Evolutionary conservation across 2,113 vertebrate species (phyloP).

Genomic region (Lophius piscatorius): DNA sequence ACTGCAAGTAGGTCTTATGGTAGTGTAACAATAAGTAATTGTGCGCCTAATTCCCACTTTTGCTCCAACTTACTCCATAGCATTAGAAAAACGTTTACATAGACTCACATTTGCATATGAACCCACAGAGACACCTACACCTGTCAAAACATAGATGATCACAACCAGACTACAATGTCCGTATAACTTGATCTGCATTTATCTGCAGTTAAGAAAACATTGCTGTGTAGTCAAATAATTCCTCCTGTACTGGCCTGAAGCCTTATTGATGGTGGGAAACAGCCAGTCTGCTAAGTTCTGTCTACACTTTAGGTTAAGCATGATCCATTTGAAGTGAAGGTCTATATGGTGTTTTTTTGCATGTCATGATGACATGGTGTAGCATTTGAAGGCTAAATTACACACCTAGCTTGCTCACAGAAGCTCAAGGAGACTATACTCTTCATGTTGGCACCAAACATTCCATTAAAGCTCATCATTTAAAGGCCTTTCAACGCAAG

Average conservation of each 20-base stretch:
- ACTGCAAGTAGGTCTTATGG: slow-evolving; percentile 35
- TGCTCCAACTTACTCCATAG: slow-evolving; percentile 21
- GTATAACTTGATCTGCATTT: slow-evolving; percentile 15
- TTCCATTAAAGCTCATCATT: slow-evolving; percentile 16
- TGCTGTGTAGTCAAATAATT: slow-evolving; percentile 6
- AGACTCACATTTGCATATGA: background rate
- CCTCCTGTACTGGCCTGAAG: slow-evolving; percentile 15
- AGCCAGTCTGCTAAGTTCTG: background rate
- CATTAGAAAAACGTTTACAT: slow-evolving; percentile 15
- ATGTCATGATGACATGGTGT: slow-evolving; percentile 7
- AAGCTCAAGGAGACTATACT: slow-evolving; percentile 14
- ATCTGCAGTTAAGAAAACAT: slow-evolving; percentile 45
- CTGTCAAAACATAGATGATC: slow-evolving; percentile 19
- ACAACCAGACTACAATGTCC: slow-evolving; percentile 22
- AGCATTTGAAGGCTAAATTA: slow-evolving; percentile 13
- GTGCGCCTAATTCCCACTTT: slow-evolving; percentile 8
- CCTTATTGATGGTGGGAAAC: slow-evolving; percentile 14
- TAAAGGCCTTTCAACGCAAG: slow-evolving; percentile 29
- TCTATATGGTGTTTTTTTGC: slow-evolving; percentile 11
- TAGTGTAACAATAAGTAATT: slow-evolving; percentile 38
- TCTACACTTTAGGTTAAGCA: background rate
- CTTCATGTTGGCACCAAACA: slow-evolving; percentile 26
- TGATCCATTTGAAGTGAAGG: slow-evolving; percentile 11
- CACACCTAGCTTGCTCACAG: background rate
- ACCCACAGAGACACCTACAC: background rate